Evolutionary conservation across 2,797 vertebrate species (phyloP).

Genomic region (Tadarida brasiliensis): DNA sequence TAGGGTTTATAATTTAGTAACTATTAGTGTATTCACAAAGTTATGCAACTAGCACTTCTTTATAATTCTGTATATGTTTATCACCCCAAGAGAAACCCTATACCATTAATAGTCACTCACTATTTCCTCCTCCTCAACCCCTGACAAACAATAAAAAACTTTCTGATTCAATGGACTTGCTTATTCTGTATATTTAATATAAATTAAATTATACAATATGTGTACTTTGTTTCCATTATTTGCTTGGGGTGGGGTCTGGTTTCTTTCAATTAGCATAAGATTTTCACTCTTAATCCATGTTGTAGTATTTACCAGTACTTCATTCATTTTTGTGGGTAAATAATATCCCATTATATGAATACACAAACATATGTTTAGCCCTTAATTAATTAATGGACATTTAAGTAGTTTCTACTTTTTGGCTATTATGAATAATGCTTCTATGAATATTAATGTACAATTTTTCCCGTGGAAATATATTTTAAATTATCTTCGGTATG

Average conservation of each 20-base stretch:
- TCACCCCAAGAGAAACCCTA: not conserved
- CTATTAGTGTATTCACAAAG: not conserved
- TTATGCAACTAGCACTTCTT: not conserved
- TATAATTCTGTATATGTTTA: not conserved
- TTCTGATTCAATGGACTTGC: not conserved
- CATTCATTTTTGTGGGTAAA: not conserved
- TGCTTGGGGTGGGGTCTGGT: not conserved
- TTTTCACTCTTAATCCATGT: not conserved
- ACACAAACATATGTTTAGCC: not conserved
- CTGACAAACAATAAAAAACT: not conserved
- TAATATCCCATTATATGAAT: not conserved
- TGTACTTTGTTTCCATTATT: not conserved
- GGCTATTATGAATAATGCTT: not conserved
- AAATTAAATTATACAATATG: not conserved
- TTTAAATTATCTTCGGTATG: not conserved
- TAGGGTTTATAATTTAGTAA: not conserved
- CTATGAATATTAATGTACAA: not conserved
- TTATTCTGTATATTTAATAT: not conserved
- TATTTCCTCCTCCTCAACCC: not conserved
- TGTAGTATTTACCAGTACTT: not conserved
- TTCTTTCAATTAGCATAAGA: not conserved
- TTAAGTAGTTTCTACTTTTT: not conserved
- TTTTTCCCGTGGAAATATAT: not conserved
- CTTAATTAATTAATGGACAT: not conserved
- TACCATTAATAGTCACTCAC: not conserved